Percentiles rank a stretch among this genome's conserved stretches.
Evolutionary conservation across 2,888 invertebrate species (phyloP).

Genomic region (Caenorhabditis macrosperma): DNA sequence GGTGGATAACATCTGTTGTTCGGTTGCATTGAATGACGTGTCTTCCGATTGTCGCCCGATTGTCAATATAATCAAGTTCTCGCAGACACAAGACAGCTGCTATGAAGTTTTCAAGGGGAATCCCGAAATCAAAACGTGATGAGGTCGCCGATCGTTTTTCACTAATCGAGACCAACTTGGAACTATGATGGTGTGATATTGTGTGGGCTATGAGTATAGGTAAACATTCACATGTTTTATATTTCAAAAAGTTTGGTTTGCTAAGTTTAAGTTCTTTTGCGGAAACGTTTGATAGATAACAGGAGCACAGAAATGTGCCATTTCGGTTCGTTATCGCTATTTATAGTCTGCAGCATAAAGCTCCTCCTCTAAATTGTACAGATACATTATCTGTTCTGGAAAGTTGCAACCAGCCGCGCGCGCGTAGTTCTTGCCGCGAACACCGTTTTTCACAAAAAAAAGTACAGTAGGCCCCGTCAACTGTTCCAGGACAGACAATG

Average conservation of each 20-base stretch:
- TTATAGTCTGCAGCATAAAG: neutral
- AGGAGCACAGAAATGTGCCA: neutral
- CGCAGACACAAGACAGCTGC: neutral
- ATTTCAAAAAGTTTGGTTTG: neutral
- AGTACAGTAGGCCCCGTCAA: no score
- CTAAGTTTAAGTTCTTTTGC: neutral
- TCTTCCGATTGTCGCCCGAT: neutral
- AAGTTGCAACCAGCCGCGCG: no score
- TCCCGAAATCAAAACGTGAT: neutral
- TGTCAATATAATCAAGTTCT: neutral
- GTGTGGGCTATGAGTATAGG: neutral
- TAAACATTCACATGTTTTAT: neutral
- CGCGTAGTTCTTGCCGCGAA: no score
- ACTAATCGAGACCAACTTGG: neutral
- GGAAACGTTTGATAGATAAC: neutral
- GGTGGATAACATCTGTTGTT: constrained; percentile 1
- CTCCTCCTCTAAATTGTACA: no score
- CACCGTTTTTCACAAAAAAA: no score
- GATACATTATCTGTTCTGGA: no score
- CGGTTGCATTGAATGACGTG: neutral
- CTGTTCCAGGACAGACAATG: no score
- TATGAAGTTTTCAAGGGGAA: neutral
- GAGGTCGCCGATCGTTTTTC: neutral
- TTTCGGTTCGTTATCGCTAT: neutral
- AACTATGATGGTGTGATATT: neutral